These are phyloP conservation scores for Sesamia nonagrioides DNA, from an alignment of 1,140 invertebrate genomes.

Conservation along the genomic window DNA sequence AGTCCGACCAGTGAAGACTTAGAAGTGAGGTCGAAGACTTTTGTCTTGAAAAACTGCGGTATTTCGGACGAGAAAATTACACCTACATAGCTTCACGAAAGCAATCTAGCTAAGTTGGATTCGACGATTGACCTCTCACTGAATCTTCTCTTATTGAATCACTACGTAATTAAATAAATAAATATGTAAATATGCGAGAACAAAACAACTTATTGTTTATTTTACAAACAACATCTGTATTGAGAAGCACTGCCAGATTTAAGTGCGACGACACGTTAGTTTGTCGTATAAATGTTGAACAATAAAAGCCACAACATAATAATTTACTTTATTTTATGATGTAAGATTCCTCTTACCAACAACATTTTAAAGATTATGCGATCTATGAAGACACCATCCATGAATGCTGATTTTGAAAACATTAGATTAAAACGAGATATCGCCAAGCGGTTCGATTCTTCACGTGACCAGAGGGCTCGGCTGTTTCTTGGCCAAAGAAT, in stretches of 20 bases:
- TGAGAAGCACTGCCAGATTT: background rate
- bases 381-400: background rate
- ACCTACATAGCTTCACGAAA: too few relatives aligned
- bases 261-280: background rate
- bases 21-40: too few relatives aligned
- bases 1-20: too few relatives aligned
- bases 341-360: background rate
- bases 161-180: background rate
- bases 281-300: background rate
- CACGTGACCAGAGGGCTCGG: too few relatives aligned
- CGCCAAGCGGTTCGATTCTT: too few relatives aligned
- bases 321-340: slow-evolving; percentile 17
- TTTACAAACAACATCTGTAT: background rate
- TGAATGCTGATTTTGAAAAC: slow-evolving; percentile 11
- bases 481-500: too few relatives aligned
- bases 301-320: slow-evolving; percentile 19
- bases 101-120: too few relatives aligned
- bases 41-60: too few relatives aligned
- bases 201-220: background rate
- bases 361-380: slow-evolving; percentile 5
- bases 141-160: too few relatives aligned
- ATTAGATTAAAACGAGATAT: background rate
- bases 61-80: too few relatives aligned
- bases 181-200: too few relatives aligned
- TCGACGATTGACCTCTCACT: too few relatives aligned